These are phyloP conservation scores for Diadophis punctatus DNA, from an alignment of 2,113 vertebrate species.

Conservation along the genomic window DNA sequence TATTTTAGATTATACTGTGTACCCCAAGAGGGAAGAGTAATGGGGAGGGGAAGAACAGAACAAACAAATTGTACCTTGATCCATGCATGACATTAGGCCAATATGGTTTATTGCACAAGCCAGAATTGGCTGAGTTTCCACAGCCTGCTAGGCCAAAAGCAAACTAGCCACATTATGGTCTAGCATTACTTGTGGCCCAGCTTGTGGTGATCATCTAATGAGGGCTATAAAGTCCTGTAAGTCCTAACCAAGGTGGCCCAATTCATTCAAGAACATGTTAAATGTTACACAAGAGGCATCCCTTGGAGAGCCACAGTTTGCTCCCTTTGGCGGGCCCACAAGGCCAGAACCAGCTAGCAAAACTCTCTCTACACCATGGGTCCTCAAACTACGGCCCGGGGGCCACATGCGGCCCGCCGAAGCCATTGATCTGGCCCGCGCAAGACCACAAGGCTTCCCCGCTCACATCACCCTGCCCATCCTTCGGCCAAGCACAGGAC, in stretches of 20 bases:
- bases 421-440: too few species aligned
- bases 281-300: not conserved
- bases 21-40: not conserved
- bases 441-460: too few species aligned
- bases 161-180: not conserved
- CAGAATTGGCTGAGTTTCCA: not conserved
- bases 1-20: not conserved
- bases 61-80: not conserved
- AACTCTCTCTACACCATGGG: not conserved
- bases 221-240: not conserved
- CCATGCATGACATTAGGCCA: not conserved
- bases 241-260: not conserved
- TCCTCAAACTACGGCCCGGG: too few species aligned
- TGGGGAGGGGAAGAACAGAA: not conserved
- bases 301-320: not conserved
- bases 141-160: not conserved
- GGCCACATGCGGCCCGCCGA: too few species aligned
- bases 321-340: not conserved
- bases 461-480: too few species aligned
- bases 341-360: not conserved
- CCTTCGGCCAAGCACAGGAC: too few species aligned
- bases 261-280: not conserved
- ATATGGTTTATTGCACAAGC: not conserved
- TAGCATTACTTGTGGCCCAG: not conserved
- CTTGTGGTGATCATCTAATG: not conserved